Conservation (phyloP, 2,113 vertebrate species). For the Hemiscyllium ocellatum region DNA sequence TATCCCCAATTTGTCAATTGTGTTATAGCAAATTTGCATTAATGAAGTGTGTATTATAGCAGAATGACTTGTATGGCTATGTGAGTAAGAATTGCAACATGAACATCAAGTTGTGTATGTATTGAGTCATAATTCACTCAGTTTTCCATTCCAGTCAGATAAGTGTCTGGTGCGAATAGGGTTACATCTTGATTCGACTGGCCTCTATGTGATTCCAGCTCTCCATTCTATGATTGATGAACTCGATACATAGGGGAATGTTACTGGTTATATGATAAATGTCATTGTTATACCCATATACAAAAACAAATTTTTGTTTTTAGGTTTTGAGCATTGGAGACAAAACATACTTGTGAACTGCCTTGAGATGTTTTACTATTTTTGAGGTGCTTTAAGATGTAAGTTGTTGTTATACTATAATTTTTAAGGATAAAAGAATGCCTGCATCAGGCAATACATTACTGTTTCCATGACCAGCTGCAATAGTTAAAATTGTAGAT, state of each 20-base stretch:
- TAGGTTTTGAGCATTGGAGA: background rate
- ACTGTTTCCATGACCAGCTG: background rate
- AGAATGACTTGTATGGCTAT: too few relatives aligned
- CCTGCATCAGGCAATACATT: background rate
- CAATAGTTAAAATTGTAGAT: background rate
- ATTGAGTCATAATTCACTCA: too few relatives aligned
- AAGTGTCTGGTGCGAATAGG: too few relatives aligned
- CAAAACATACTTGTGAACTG: background rate
- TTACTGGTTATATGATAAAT: background rate
- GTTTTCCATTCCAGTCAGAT: too few relatives aligned
- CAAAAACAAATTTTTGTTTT: background rate
- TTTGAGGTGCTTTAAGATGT: background rate
- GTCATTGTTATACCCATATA: background rate
- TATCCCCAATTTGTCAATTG: too few relatives aligned
- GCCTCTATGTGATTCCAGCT: background rate
- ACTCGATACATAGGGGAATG: background rate
- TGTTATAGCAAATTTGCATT: too few relatives aligned
- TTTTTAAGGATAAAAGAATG: background rate
- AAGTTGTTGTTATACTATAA: background rate
- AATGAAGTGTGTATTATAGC: too few relatives aligned
- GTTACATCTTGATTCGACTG: background rate
- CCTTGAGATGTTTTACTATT: background rate
- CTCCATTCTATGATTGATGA: background rate
- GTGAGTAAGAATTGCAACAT: too few relatives aligned
- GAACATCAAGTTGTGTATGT: too few relatives aligned